A percentile compares a stretch with the other conserved stretches of the same genome.
These are phyloP conservation scores for Melolontha melolontha DNA, from an alignment of 2,888 invertebrate species.

Conservation along the genomic window DNA sequence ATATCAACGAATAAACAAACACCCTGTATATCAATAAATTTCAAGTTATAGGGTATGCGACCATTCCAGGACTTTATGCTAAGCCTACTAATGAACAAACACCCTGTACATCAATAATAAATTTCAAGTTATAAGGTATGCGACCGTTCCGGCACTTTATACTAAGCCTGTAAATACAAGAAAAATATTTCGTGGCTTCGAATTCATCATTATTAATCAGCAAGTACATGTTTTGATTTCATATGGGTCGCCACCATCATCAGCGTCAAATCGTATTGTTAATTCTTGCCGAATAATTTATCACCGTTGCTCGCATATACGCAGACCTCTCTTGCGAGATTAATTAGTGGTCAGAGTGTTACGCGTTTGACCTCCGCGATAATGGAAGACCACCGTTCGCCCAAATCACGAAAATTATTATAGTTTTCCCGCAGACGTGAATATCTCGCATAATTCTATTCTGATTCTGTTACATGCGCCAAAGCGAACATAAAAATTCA, in stretches of 20 bases:
- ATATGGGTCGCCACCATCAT: conserved; percentile 32
- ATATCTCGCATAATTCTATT: conserved; percentile 45
- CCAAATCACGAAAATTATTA: conserved; percentile 30
- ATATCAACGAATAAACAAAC: too few species aligned
- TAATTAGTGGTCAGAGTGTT: conserved; percentile 36
- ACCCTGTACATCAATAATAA: too few species aligned
- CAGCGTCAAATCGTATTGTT: conserved; percentile 36
- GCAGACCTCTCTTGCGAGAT: conserved; percentile 27
- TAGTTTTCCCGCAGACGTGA: conserved; percentile 27
- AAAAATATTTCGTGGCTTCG: neutral
- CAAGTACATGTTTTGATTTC: conserved; percentile 10
- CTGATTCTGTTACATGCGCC: conserved; percentile 19
- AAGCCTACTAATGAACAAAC: too few species aligned
- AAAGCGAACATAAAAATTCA: conserved; percentile 51
- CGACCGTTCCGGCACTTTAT: too few species aligned
- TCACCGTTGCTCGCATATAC: conserved; percentile 30
- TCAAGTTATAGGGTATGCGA: too few species aligned
- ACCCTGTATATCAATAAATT: too few species aligned
- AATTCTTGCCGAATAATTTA: conserved; percentile 38
- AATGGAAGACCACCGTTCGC: conserved; percentile 30
- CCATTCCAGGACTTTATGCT: too few species aligned
- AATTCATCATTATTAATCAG: conserved; percentile 28
- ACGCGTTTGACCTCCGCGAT: conserved; percentile 34
- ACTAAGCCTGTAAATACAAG: too few species aligned
- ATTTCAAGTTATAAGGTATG: too few species aligned